Evolutionary conservation across 2,888 invertebrate genomes (phyloP).

Genomic region (Diadegma fenestrale): DNA sequence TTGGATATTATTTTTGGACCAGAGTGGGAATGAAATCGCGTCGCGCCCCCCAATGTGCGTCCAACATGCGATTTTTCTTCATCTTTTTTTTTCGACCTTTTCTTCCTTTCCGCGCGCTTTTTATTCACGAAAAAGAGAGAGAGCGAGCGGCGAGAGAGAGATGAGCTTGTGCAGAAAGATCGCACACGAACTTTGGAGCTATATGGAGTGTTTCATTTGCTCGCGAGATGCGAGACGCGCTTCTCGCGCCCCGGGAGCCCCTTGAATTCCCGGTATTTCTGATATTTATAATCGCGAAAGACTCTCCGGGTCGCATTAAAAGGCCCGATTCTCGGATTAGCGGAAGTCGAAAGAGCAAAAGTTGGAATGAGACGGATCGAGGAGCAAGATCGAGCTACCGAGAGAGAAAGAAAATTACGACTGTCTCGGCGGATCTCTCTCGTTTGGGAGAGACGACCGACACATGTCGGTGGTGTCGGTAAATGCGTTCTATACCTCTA

Average conservation of each 20-base stretch:
- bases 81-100: slow-evolving; percentile 9
- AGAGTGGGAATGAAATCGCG: slow-evolving; percentile 22
- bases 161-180: slow-evolving; percentile 21
- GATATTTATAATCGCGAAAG: slow-evolving; percentile 85
- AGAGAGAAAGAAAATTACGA: slow-evolving; percentile 60
- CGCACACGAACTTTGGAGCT: slow-evolving; percentile 53
- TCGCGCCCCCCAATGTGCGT: background rate
- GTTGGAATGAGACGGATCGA: slow-evolving; percentile 31
- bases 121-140: slow-evolving; percentile 37
- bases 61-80: slow-evolving; percentile 23
- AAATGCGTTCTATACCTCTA: slow-evolving; percentile 61
- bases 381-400: slow-evolving; percentile 74
- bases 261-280: slow-evolving; percentile 82
- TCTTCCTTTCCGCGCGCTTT: slow-evolving; percentile 13
- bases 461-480: slow-evolving; percentile 83
- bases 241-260: slow-evolving; percentile 70
- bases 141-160: slow-evolving; percentile 10
- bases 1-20: slow-evolving; percentile 46
- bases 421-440: slow-evolving; percentile 84
- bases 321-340: slow-evolving; percentile 85
- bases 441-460: slow-evolving; percentile 82
- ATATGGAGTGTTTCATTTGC: slow-evolving; percentile 54
- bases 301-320: slow-evolving; percentile 82
- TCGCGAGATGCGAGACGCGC: slow-evolving; percentile 70
- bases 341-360: slow-evolving; percentile 83